Base-by-base conservation (phyloP, 2,888 invertebrate genomes). In the Arge pagana region DNA sequence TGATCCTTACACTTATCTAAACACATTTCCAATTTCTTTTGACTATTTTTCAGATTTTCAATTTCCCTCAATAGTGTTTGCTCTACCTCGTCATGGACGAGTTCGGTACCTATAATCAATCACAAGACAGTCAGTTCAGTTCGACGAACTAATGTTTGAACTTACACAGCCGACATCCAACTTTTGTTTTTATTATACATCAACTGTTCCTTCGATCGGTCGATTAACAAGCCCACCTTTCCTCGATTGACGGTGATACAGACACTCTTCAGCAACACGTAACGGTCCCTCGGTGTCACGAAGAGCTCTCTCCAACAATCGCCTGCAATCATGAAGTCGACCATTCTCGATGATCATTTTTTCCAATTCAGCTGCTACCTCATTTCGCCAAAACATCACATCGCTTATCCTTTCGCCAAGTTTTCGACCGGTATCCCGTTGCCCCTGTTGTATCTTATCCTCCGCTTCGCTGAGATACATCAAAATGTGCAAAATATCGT, bases 311-410 rank as follows among this genome's bases (percentile, higher is more conserved):
- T 87, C 85, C 37, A 93, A 76, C 11, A 88, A 85, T 59, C 89
- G 82, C 70, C 88, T 79, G 69, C 86, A 79, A 76, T 88, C 83
- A 76, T 85, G 83, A 58, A 90, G 77, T 56, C 85, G 81, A 57
- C 85, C 85, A 57, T 88, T 90, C 70, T 96, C 95, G 2, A 87
- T 83, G 48, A 94, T 83, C 60, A 94, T 81, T 58, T 89, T 85
- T 75, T 96, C 95, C 70, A 93, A 82, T 77, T 96, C 96, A 30
- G 89, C 69, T 52, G 78, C 71, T 4, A 92, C 85, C 81, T 96
- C 96, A 71, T 93, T 91, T 52, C 93, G 83, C 96, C 96, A 96
- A 78, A 94, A 96, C 8, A 90, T 91, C 5, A 93, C 89, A 70
- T 96, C 95, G 0, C 91, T 93, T 63, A 96, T 87, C 51, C 96